phyloP scores from a whole-genome alignment of 1,140 invertebrate genomes.

The Xylocopa sonorina region DNA sequence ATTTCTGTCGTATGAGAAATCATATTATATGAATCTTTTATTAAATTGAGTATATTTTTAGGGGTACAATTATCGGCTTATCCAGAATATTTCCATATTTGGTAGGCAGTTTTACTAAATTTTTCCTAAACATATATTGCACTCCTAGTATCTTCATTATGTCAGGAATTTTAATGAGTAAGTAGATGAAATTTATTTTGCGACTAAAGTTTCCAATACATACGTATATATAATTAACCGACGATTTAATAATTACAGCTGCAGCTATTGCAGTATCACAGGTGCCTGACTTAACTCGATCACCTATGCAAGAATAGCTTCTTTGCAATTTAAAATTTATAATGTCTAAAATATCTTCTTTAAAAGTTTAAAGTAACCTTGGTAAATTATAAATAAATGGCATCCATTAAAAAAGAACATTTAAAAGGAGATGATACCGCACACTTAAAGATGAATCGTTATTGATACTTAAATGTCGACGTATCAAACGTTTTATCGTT shows the following conservation, averaged over 20 bases:
- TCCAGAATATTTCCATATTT: slow-evolving; percentile 66
- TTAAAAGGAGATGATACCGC: no score
- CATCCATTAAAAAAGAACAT: no score
- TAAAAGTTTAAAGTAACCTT: neutral
- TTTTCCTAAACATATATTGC: slow-evolving; percentile 55
- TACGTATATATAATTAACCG: neutral
- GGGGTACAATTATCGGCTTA: slow-evolving; percentile 66
- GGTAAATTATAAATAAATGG: slow-evolving; percentile 4
- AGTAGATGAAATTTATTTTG: neutral
- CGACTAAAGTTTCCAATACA: neutral
- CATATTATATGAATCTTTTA: neutral
- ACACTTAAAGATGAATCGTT: no score
- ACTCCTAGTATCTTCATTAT: slow-evolving; percentile 54
- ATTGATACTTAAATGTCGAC: no score
- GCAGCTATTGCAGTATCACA: slow-evolving; percentile 51
- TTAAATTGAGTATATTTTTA: slow-evolving; percentile 43
- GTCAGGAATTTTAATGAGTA: slow-evolving; percentile 64
- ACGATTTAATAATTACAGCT: slow-evolving; percentile 49
- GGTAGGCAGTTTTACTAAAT: slow-evolving; percentile 50
- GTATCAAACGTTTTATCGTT: no score
- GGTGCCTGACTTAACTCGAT: slow-evolving; percentile 63
- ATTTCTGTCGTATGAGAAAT: no score
- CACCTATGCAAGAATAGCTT: slow-evolving; percentile 63
- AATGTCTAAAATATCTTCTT: neutral
- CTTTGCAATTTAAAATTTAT: no score